Evolutionary conservation across 2,113 vertebrate genomes (phyloP).

Genomic region (Euleptes europaea): DNA sequence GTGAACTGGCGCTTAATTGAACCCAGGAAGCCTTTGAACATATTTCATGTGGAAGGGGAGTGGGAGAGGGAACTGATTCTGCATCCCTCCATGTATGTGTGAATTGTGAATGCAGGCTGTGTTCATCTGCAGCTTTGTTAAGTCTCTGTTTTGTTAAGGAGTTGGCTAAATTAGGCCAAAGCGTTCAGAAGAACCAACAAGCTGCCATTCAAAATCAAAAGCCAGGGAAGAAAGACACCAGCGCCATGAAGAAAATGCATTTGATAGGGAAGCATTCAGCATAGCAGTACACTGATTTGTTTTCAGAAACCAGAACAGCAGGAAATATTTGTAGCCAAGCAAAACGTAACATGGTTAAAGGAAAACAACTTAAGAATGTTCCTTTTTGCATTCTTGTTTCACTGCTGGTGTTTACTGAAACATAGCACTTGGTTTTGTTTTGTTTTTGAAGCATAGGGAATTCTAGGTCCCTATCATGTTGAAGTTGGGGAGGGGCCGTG

Average conservation of each 20-base stretch:
- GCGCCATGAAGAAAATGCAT: constrained; percentile 1
- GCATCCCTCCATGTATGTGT: no score
- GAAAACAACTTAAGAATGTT: not conserved
- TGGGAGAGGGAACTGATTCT: no score
- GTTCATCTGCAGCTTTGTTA: not conserved
- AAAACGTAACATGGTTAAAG: accelerated
- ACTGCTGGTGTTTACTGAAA: accelerated
- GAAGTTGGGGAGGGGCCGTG: no score
- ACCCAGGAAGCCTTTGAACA: no score
- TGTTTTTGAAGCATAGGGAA: accelerated
- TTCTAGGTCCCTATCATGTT: no score
- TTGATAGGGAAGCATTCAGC: constrained; percentile 2
- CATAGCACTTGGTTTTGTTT: not conserved
- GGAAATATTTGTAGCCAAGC: not conserved
- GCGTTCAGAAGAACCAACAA: not conserved
- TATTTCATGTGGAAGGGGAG: no score
- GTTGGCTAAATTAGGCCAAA: not conserved
- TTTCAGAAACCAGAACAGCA: not conserved
- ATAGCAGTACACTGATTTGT: constrained; percentile 7
- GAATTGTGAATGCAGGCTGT: no score
- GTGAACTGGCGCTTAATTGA: no score
- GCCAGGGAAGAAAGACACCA: not conserved
- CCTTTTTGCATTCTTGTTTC: not conserved
- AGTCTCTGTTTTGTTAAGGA: not conserved
- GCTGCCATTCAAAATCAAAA: not conserved